phyloP scores from a whole-genome alignment of 2,888 invertebrate genomes.

The Lasius platythorax region DNA sequence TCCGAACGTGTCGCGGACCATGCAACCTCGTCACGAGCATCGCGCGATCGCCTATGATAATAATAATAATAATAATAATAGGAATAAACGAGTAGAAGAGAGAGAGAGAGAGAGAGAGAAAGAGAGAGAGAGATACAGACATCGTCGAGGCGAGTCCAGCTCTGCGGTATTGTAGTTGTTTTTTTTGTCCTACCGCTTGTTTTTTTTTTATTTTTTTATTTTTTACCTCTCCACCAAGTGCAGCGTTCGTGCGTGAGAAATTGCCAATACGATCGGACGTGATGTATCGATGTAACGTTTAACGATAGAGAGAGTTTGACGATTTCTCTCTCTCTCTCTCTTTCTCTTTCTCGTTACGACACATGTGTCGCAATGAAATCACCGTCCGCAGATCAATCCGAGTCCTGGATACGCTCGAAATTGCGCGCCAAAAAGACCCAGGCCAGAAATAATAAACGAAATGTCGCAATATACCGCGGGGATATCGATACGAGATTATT shows the following conservation, averaged over 20 bases:
- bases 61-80: constrained; percentile 27
- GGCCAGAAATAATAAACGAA: constrained; percentile 20
- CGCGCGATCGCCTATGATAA: constrained; percentile 58
- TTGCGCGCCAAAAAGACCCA: constrained; percentile 12
- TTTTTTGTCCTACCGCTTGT: constrained; percentile 29
- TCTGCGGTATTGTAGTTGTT: constrained; percentile 51
- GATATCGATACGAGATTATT: constrained; percentile 24
- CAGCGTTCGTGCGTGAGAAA: constrained; percentile 73
- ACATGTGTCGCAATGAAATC: constrained; percentile 47
- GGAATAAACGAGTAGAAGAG: constrained; percentile 61
- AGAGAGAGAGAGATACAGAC: constrained; percentile 7
- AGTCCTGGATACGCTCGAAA: constrained; percentile 17
- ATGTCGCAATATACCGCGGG: not conserved
- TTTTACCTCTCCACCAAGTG: constrained; percentile 19
- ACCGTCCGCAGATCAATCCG: constrained; percentile 24
- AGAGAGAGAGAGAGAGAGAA: constrained; percentile 55
- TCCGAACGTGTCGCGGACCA: constrained; percentile 52
- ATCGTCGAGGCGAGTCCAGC: constrained; percentile 4
- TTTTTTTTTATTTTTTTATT: not conserved
- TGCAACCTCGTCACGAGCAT: constrained; percentile 52
- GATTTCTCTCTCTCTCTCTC: not conserved
- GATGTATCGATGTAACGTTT: constrained; percentile 51
- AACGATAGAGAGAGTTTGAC: not conserved
- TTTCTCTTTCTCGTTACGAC: constrained; percentile 20
- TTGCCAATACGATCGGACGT: constrained; percentile 58